Percentiles rank a stretch among this genome's conserved stretches.
These are phyloP conservation scores for Ochlodes sylvanus DNA, from an alignment of 2,888 invertebrate genomes.

Conservation along the genomic window DNA sequence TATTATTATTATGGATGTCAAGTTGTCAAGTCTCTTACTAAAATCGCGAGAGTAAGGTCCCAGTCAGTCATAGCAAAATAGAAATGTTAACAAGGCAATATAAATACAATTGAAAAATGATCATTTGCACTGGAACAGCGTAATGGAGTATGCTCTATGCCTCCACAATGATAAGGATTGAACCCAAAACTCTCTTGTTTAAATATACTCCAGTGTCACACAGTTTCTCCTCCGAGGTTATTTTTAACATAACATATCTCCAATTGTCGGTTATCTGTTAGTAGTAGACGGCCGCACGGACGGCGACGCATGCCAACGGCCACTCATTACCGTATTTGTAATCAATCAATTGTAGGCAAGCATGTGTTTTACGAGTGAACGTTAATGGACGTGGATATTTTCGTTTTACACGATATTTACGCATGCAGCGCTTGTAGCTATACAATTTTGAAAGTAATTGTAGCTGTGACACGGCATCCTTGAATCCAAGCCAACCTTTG, in stretches of 20 bases:
- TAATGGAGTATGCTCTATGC: too few relatives aligned
- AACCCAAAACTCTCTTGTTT: too few relatives aligned
- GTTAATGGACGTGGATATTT: background rate
- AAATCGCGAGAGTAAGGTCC: too few relatives aligned
- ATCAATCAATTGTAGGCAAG: conserved; percentile 27
- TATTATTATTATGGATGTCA: too few relatives aligned
- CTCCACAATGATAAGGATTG: too few relatives aligned
- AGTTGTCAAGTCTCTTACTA: too few relatives aligned
- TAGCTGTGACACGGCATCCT: background rate
- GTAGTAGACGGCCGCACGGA: background rate
- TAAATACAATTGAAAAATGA: too few relatives aligned
- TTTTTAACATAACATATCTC: conserved; percentile 35
- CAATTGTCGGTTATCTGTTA: conserved; percentile 33
- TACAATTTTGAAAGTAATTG: too few relatives aligned
- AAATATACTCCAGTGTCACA: background rate
- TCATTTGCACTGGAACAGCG: too few relatives aligned
- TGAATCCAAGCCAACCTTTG: conserved; percentile 9
- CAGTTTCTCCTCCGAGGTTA: conserved; percentile 2
- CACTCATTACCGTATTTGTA: conserved; percentile 30
- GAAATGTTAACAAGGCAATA: too few relatives aligned
- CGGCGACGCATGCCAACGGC: conserved; percentile 23
- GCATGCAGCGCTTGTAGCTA: background rate
- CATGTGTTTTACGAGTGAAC: conserved; percentile 10
- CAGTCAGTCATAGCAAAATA: too few relatives aligned
- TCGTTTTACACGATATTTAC: background rate